phyloP scores from a whole-genome alignment of 2,113 vertebrate genomes.

The Plestiodon gilberti region DNA sequence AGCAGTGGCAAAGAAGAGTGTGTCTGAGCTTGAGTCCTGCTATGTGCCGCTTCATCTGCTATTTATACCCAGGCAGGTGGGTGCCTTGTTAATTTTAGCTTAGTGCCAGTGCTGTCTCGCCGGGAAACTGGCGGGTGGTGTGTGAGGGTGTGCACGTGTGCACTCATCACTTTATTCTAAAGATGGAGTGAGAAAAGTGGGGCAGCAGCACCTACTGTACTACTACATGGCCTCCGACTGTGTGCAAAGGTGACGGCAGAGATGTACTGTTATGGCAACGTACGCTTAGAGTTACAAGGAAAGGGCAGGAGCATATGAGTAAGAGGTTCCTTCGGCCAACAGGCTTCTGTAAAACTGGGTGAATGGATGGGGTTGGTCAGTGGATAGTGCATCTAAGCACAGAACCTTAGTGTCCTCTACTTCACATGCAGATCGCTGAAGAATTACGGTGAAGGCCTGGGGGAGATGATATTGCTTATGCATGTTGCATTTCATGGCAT shows the following conservation, averaged over 20 bases:
- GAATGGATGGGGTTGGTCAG: not conserved
- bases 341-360: not conserved
- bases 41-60: not conserved
- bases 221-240: not conserved
- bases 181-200: not conserved
- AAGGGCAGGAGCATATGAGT: not conserved
- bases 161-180: not conserved
- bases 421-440: not conserved
- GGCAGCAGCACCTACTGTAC: not conserved
- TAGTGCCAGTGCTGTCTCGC: not conserved
- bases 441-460: not conserved
- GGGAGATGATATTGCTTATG: not conserved
- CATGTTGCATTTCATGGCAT: not conserved
- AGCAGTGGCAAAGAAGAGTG: not conserved
- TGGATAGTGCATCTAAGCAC: not conserved
- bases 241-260: not conserved
- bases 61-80: conserved; percentile 29
- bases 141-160: not conserved
- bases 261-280: not conserved
- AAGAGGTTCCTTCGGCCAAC: not conserved
- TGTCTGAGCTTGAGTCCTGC: not conserved
- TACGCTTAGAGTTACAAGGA: not conserved
- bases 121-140: accelerated
- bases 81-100: conserved; percentile 40
- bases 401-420: not conserved